Evolutionary conservation across 37 sponge, comb jelly and placozoan genomes (phyloP).

Genomic region (Spongilla lacustris): DNA sequence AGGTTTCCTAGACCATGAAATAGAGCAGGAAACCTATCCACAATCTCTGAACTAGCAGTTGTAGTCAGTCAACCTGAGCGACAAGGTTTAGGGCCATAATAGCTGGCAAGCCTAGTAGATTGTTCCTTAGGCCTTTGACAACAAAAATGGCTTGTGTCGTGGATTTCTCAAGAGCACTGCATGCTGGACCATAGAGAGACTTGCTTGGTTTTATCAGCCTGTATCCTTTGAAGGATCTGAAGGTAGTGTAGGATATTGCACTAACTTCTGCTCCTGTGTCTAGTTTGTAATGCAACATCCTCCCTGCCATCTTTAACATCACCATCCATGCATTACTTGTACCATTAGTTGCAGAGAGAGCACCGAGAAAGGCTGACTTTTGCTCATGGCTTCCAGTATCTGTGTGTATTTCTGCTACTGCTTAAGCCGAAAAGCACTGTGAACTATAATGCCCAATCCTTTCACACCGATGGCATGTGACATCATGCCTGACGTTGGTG

Average conservation of each 20-base stretch:
- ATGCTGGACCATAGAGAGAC: not conserved
- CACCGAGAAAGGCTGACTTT: conserved; percentile 9
- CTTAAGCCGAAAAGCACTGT: conserved; percentile 2
- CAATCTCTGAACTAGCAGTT: not conserved
- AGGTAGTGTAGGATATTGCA: not conserved
- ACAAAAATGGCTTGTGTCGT: conserved; percentile 14
- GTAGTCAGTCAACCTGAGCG: not conserved
- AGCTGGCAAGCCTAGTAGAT: conserved; percentile 31
- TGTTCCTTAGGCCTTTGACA: conserved; percentile 11
- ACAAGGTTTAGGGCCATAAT: conserved; percentile 11
- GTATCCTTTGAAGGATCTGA: not conserved
- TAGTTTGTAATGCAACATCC: conserved; percentile 11
- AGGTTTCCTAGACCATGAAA: conserved; percentile 2
- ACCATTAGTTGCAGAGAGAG: conserved; percentile 3
- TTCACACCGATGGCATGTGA: conserved; percentile 36
- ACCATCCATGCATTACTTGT: conserved; percentile 8
- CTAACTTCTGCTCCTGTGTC: conserved; percentile 50
- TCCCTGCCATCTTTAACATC: not conserved
- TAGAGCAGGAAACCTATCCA: not conserved
- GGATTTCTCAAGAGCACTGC: not conserved
- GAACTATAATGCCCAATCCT: conserved; percentile 55
- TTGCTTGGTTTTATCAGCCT: not conserved
- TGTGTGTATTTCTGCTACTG: not conserved
- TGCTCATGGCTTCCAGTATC: not conserved
- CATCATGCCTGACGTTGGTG: conserved; percentile 24